phyloP scores from a whole-genome alignment of 2,113 vertebrate species.

The Charina bottae region DNA sequence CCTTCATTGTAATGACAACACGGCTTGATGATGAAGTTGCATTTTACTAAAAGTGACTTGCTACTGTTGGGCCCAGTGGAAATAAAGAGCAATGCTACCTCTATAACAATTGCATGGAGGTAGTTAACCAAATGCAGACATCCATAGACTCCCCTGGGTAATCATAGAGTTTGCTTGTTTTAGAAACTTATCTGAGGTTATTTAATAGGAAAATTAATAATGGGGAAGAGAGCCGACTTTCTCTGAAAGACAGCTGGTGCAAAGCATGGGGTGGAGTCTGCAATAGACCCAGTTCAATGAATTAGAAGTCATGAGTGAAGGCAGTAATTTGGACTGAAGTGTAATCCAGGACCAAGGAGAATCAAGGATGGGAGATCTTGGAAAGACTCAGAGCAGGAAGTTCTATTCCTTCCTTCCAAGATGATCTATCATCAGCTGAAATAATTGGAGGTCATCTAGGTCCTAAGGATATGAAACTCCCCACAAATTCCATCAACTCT shows the following conservation, averaged over 20 bases:
- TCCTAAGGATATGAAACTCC: neutral
- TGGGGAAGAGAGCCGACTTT: neutral
- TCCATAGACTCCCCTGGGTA: neutral
- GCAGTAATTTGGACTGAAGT: neutral
- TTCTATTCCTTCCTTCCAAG: neutral
- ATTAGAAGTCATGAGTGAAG: neutral
- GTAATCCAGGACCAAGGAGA: neutral
- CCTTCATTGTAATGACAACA: conserved; percentile 75
- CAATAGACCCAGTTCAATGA: neutral
- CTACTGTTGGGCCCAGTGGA: conserved; percentile 53
- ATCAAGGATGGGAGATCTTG: neutral
- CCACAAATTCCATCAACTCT: neutral
- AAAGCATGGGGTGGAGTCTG: neutral
- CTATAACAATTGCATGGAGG: neutral
- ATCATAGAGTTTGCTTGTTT: too few relatives aligned
- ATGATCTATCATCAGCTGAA: neutral
- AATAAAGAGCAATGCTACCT: neutral
- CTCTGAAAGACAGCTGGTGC: neutral
- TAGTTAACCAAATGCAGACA: neutral
- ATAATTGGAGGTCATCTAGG: neutral
- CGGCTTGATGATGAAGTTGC: conserved; percentile 63
- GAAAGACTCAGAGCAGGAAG: neutral
- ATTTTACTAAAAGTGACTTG: conserved; percentile 66
- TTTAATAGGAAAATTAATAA: neutral
- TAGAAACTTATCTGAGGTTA: neutral